A percentile compares a stretch with the other conserved stretches of the same genome.
phyloP scores from a whole-genome alignment of 2,888 invertebrate genomes.

The Cynaeus angustus region DNA sequence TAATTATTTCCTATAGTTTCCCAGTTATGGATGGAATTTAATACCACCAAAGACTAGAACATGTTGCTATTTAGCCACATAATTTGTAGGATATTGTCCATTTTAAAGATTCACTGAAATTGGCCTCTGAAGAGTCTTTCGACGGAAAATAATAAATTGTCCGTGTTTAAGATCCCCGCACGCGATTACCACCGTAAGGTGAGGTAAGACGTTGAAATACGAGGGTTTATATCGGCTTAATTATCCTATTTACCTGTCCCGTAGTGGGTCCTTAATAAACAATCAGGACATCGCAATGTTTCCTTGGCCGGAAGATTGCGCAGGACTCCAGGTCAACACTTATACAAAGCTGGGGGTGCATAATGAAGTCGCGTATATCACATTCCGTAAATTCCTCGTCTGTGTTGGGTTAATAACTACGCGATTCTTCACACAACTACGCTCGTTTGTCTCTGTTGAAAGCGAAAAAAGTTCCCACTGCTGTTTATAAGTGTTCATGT shows the following conservation, averaged over 20 bases:
- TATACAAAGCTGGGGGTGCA: constrained; percentile 38
- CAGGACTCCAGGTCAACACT: constrained; percentile 37
- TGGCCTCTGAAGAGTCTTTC: neutral
- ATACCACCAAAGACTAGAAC: constrained; percentile 29
- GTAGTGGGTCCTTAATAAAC: constrained; percentile 47
- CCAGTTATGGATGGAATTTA: constrained; percentile 48
- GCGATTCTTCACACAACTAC: constrained; percentile 45
- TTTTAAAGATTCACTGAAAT: constrained; percentile 19
- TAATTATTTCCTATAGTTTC: constrained; percentile 31
- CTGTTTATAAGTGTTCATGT: constrained; percentile 3
- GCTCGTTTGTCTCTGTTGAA: constrained; percentile 26
- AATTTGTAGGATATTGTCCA: constrained; percentile 19
- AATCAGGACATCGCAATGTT: constrained; percentile 47
- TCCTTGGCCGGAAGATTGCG: constrained; percentile 44
- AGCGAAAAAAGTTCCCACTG: neutral
- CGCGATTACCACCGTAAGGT: constrained; percentile 33
- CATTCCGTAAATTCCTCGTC: constrained; percentile 54
- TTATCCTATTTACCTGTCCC: constrained; percentile 49
- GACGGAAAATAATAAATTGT: constrained; percentile 30
- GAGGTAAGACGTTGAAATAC: constrained; percentile 48
- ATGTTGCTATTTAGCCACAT: constrained; percentile 27
- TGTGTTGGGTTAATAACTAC: constrained; percentile 51
- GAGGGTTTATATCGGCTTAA: constrained; percentile 49
- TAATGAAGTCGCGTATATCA: constrained; percentile 57
- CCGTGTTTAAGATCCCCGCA: constrained; percentile 32